Conservation (phyloP, 2,797 vertebrate genomes). For the Gallinago stenura region DNA sequence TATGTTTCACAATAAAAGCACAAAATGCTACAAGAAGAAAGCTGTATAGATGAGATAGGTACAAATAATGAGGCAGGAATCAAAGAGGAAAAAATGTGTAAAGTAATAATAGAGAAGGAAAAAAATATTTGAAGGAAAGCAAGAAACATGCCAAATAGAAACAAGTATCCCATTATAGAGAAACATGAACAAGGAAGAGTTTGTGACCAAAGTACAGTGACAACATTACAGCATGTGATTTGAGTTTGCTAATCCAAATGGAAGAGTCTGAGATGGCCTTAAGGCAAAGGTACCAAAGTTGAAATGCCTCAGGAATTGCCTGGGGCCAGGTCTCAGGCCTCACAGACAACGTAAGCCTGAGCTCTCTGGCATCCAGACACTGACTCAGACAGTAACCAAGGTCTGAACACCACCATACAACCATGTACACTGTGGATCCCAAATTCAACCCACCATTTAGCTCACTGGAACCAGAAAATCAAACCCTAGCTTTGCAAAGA, state of each 20-base stretch:
- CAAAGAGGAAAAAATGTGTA: neutral
- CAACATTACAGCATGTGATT: neutral
- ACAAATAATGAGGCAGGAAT: neutral
- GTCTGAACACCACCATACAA: neutral
- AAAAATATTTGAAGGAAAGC: neutral
- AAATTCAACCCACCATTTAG: neutral
- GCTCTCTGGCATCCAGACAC: neutral
- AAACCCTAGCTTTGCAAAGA: neutral
- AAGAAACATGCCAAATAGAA: neutral
- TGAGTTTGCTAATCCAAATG: neutral
- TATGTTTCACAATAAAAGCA: neutral
- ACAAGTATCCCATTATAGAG: neutral
- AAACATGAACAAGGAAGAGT: neutral
- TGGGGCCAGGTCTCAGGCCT: neutral
- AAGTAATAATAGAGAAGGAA: neutral
- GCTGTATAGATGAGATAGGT: neutral
- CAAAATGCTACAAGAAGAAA: slow-evolving; percentile 10
- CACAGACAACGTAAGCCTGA: accelerated
- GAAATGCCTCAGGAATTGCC: neutral
- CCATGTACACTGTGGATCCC: neutral
- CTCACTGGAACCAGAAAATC: neutral
- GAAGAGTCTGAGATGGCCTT: neutral
- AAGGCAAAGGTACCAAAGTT: neutral
- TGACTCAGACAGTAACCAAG: neutral
- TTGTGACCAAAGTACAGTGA: neutral